Percentiles rank a stretch among this genome's conserved stretches.
Evolutionary conservation across 2,113 vertebrate genomes (phyloP).

Genomic region (Miniopterus natalensis): DNA sequence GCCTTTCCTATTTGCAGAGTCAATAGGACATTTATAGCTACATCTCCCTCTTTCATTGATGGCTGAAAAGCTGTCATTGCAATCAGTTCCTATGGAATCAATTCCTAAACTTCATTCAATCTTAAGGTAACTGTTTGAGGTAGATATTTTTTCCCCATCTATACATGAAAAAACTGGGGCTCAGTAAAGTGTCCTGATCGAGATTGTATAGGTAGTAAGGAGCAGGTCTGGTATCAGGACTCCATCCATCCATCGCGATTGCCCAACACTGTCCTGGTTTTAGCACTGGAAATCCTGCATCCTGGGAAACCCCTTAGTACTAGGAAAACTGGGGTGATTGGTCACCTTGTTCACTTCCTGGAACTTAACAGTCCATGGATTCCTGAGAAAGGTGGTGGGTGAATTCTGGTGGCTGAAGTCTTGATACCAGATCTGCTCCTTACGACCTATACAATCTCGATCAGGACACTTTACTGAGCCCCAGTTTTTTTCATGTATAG

Average conservation of each 20-base stretch:
- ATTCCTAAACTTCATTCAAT: not conserved
- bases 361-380: too few species aligned
- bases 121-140: conserved; percentile 8
- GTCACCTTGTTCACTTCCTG: too few species aligned
- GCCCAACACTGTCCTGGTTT: too few species aligned
- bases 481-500: conserved; percentile 22
- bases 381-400: too few species aligned
- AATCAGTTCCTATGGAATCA: not conserved
- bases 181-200: not conserved
- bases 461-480: not conserved
- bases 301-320: too few species aligned
- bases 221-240: not conserved
- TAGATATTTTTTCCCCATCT: not conserved
- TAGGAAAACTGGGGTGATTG: too few species aligned
- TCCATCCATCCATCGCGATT: too few species aligned
- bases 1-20: not conserved
- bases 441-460: not conserved
- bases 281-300: too few species aligned
- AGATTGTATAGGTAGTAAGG: not conserved
- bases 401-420: not conserved
- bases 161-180: not conserved
- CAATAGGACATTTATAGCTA: not conserved
- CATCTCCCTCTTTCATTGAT: not conserved
- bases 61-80: not conserved
- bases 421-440: not conserved